Evolutionary conservation across 2,888 invertebrate genomes (phyloP).

Genomic region (Erebia palarica): DNA sequence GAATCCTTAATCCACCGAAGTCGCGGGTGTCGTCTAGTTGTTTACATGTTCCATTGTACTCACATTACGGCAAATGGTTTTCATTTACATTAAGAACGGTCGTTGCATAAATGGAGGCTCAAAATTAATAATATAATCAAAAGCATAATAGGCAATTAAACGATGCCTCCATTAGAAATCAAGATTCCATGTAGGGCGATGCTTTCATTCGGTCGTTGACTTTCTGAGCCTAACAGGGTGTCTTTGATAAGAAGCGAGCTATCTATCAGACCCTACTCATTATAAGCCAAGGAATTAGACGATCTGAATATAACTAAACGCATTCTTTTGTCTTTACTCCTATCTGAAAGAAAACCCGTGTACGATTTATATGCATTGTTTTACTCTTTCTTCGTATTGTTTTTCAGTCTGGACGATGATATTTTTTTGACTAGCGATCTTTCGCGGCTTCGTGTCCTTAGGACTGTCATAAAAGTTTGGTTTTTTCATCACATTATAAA

Average conservation of each 20-base stretch:
- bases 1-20: too few relatives aligned
- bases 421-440: too few relatives aligned
- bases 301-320: constrained; percentile 13
- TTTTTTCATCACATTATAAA: too few relatives aligned
- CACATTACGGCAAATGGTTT: background rate
- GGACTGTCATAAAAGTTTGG: too few relatives aligned
- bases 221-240: constrained; percentile 16
- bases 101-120: background rate
- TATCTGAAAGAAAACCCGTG: background rate
- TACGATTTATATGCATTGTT: background rate
- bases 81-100: background rate
- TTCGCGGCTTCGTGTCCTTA: too few relatives aligned
- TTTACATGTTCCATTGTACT: too few relatives aligned
- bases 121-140: background rate
- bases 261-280: constrained; percentile 32
- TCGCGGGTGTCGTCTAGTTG: too few relatives aligned
- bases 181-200: constrained; percentile 9
- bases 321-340: background rate
- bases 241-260: constrained; percentile 25
- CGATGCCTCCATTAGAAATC: background rate
- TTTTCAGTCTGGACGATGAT: background rate
- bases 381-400: background rate
- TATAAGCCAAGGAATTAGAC: constrained; percentile 30
- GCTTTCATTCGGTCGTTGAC: constrained; percentile 24
- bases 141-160: background rate